These are phyloP conservation scores for Homarus gammarus DNA, from an alignment of 2,888 invertebrate genomes.

Conservation along the genomic window DNA sequence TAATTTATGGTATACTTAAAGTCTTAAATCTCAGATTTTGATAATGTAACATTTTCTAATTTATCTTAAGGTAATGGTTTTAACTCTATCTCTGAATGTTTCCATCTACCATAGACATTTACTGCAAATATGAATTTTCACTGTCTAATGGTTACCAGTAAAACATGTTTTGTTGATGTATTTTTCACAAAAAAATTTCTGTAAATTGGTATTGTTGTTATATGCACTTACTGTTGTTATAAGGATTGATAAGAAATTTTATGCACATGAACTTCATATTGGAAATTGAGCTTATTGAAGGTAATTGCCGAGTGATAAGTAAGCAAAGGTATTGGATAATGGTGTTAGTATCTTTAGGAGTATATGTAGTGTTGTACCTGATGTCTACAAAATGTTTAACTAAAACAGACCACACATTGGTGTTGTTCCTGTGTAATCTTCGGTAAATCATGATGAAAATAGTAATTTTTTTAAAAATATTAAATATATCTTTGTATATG, in stretches of 20 bases:
- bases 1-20: too few species aligned
- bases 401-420: not conserved
- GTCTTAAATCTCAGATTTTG: too few species aligned
- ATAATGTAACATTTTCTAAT: not conserved
- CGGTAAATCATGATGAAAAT: too few species aligned
- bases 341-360: not conserved
- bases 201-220: not conserved
- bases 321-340: conserved; percentile 8
- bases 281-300: not conserved
- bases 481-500: conserved; percentile 6
- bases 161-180: not conserved
- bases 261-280: not conserved
- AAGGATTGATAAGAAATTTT: not conserved
- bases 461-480: not conserved
- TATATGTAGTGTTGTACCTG: conserved; percentile 38
- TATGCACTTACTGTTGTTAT: not conserved
- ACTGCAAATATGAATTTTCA: not conserved
- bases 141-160: not conserved
- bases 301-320: not conserved
- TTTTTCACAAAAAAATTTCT: not conserved
- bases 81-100: not conserved
- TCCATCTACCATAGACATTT: not conserved
- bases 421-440: too few species aligned
- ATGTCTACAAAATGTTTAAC: not conserved
- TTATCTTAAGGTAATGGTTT: not conserved